These are phyloP conservation scores for Accipiter cooperii DNA, from an alignment of 2,113 vertebrate species.

Conservation along the genomic window DNA sequence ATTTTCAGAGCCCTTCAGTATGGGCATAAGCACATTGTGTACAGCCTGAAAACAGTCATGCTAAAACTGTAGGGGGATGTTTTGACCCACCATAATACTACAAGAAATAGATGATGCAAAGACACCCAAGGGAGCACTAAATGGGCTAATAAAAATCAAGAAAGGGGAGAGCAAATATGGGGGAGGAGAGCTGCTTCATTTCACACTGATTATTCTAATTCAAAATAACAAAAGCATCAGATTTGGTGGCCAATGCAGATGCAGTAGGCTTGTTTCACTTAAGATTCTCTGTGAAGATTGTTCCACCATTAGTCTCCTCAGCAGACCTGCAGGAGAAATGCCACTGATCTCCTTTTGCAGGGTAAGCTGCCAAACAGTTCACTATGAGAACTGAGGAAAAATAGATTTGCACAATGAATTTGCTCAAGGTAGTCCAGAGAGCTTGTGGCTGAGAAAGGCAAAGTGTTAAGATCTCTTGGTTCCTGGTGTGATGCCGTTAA, in stretches of 20 bases:
- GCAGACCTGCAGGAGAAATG: not conserved
- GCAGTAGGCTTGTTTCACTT: not conserved
- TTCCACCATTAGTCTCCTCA: not conserved
- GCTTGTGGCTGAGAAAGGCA: not conserved
- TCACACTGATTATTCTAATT: not conserved
- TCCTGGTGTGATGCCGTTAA: not conserved
- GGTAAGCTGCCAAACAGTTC: not conserved
- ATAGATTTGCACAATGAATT: not conserved
- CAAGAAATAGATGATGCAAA: not conserved
- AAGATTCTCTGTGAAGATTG: not conserved
- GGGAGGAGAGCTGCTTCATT: not conserved
- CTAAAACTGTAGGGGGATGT: not conserved
- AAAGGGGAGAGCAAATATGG: slow-evolving; percentile 11
- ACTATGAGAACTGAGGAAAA: not conserved
- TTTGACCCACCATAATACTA: not conserved
- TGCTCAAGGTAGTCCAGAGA: not conserved
- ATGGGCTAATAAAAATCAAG: slow-evolving; percentile 28
- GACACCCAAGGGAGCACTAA: slow-evolving; percentile 3
- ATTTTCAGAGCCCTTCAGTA: not conserved
- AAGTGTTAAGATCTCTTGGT: not conserved
- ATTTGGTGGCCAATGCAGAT: not conserved
- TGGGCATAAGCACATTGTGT: not conserved
- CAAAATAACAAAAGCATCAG: not conserved
- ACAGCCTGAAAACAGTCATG: not conserved
- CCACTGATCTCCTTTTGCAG: not conserved